Evolutionary conservation across 2,113 vertebrate species (phyloP), one percentile per base, ranked within the genome.

Genomic region (Elephantulus edwardii): DNA sequence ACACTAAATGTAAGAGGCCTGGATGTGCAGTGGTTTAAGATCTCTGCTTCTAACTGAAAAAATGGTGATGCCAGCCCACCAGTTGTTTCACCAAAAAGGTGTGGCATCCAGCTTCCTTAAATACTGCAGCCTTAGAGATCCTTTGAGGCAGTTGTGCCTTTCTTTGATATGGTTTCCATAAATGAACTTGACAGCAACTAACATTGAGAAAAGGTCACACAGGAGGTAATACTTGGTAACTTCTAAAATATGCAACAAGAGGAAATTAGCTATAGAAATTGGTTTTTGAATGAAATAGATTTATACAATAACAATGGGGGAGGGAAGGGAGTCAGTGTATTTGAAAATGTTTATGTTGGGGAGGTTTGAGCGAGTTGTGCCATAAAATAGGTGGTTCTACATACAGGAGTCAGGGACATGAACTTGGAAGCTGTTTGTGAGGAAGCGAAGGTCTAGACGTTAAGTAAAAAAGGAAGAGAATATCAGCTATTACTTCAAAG

Each of bases 401-500:
- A 70, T 64, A 83, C 10, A 75, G 7, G 19, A 89, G 35, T 58
- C 38, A 88, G 40, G 81, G 50, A 77, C 66, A 62, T 46, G 42
- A 88, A 12, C 54, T 42, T 54, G 14, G 9, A 62, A 2, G 14
- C 26, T 88, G 91, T 77, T 75, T 38, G n/a, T 38, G 30, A 87
- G 35, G 26, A 91, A 83, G 30, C 52, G 64, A 91, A 86, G 5
- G 35, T 62, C 62, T 91, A 83, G 26, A 89, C 46, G 58, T n/a
- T 40, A 91, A 83, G 35, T 22, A 74, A 8, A 56, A 58, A 86
- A 26, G 22, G 8, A n/a, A 93, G 16, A 46, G 26, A 88, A 38
- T 46, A 24, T 30, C n/a, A 62, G 48, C 26, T 75, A 12, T 1
- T 72, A 38, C 22, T 84, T 4, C 26, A 86, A 74, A 35, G 52